A percentile compares a stretch with the other conserved stretches of the same genome.
Evolutionary conservation across 2,113 vertebrate species (phyloP).

Genomic region (Pseudois nayaur): DNA sequence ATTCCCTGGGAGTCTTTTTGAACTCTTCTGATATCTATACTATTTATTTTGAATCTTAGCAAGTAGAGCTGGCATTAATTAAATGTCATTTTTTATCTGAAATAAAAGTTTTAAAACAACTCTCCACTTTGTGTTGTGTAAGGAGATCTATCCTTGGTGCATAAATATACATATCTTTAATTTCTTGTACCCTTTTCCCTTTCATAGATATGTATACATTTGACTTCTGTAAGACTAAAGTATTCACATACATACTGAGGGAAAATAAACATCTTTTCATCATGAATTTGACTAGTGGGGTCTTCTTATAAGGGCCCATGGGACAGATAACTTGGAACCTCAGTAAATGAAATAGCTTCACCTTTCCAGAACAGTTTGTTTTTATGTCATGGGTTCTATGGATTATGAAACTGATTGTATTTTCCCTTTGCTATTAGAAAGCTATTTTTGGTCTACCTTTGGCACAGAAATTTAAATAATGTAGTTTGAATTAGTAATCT

Average conservation of each 20-base stretch:
- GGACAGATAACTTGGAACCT: background rate
- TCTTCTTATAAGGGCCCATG: background rate
- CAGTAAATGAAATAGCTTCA: background rate
- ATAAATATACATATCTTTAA: background rate
- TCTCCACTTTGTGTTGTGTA: background rate
- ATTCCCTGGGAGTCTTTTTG: background rate
- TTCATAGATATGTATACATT: background rate
- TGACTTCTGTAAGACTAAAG: background rate
- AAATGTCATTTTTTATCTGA: background rate
- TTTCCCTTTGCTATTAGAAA: background rate
- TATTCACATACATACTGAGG: background rate
- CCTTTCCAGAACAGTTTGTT: background rate
- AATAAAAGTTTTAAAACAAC: background rate
- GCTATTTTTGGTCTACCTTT: background rate
- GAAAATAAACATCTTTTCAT: constrained; percentile 5
- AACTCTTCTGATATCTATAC: background rate
- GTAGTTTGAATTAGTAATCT: background rate
- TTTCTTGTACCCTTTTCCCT: background rate
- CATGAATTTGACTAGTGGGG: background rate
- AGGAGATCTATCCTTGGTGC: background rate
- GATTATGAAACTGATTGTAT: background rate
- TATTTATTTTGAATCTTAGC: background rate
- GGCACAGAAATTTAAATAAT: background rate
- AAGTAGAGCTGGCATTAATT: background rate
- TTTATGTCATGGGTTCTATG: background rate